phyloP scores from a whole-genome alignment of 2,113 vertebrate genomes.

The Chaenocephalus aceratus region DNA sequence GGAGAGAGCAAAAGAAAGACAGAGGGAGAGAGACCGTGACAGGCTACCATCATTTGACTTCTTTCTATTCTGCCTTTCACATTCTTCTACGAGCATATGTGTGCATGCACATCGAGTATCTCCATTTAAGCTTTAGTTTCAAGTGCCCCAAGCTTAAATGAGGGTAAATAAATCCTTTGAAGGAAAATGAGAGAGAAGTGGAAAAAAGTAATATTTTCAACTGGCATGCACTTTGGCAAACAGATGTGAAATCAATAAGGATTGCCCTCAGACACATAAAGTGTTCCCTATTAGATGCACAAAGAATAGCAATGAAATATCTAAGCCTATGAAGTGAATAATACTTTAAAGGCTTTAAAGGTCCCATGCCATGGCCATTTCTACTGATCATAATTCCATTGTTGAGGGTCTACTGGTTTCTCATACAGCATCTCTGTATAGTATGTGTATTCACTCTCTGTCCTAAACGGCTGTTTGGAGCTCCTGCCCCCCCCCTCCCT shows the following conservation, averaged over 20 bases:
- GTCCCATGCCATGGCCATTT: too few species aligned
- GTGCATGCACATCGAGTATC: conserved; percentile 37
- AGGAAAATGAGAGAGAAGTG: conserved; percentile 33
- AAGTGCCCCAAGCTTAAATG: conserved; percentile 49
- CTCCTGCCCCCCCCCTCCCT: too few species aligned
- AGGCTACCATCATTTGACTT: conserved; percentile 52
- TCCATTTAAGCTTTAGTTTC: conserved; percentile 38
- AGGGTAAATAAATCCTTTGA: conserved; percentile 67
- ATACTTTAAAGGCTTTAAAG: conserved; percentile 8
- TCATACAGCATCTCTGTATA: too few species aligned
- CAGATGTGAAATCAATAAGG: conserved; percentile 74
- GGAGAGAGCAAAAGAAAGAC: conserved; percentile 8
- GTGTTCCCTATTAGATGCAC: conserved; percentile 19
- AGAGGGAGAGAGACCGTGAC: conserved; percentile 45
- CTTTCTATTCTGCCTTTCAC: conserved; percentile 51
- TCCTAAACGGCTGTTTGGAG: too few species aligned
- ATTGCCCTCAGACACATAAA: conserved; percentile 41
- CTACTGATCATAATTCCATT: too few species aligned
- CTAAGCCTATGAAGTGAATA: conserved; percentile 22
- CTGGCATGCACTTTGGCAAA: conserved; percentile 60
- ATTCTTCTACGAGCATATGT: conserved; percentile 42
- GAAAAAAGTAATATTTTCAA: conserved; percentile 27
- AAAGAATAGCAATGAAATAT: conserved; percentile 24
- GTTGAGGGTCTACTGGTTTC: too few species aligned
- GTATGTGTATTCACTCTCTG: too few species aligned